Base-by-base conservation (phyloP, 1,140 invertebrate species). In the Ditylenchus dipsaci region DNA sequence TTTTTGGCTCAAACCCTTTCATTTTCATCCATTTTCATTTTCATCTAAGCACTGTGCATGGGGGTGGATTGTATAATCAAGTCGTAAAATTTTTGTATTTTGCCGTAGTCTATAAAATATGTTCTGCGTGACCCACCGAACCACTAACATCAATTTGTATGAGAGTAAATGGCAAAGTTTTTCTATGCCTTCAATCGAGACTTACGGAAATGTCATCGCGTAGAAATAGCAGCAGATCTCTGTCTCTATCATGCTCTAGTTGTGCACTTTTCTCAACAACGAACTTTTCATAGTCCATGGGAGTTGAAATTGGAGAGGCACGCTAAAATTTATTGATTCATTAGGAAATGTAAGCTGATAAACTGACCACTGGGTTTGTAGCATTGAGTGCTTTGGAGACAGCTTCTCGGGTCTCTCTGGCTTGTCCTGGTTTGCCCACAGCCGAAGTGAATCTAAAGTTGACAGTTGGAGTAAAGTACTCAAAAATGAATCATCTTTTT, bases 251-350 rank as follows among this genome's bases (percentile, higher is more conserved):
- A 61, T 67, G 63, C 56, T 76, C 75, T 8, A 76, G 47, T 42
- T 79, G 72, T 8, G 77, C 76, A 60, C 56, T 71, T 13, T 76
- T 69, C 62, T 76, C 75, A 8, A 65, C 49, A 47, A 76, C 62
- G 64, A 76, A 76, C 26, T 62, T 53, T 59, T 76, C 75, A 47
- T 78, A 76, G 58, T 76, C 75, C 19, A 76, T 49, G 0, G 75
- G 72, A 30, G 45, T 42, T 17, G 75, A 38, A 38, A 76, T 75
- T 38, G 73, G 73, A 19, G 67, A 43, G 8, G 43, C 30, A 33
- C 76, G 43, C 76, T 76, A 33, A 45, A 78, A 62, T 19, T 5
- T 17, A 33, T 5, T 38, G 11, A 11, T 3, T 38, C 3, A 38
- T 23, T 38, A 58, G 58, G 58, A 26, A 23, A 49, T 21, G 23